These are phyloP conservation scores for Lynx canadensis DNA, from an alignment of 2,113 vertebrate species.

Conservation along the genomic window DNA sequence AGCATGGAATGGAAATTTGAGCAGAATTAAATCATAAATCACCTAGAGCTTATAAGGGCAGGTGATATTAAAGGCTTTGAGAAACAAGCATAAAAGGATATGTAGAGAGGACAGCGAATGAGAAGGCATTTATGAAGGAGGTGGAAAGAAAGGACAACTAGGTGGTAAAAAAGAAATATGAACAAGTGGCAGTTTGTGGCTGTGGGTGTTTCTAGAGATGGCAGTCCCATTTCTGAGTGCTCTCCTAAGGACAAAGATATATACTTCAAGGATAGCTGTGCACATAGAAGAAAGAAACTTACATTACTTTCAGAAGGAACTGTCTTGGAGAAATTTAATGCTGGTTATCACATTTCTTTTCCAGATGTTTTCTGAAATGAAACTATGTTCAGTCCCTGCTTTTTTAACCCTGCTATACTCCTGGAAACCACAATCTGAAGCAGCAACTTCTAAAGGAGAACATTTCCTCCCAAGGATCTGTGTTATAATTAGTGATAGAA, in stretches of 20 bases:
- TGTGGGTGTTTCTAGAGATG: not conserved
- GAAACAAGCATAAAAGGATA: slow-evolving; percentile 26
- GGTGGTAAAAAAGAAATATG: slow-evolving; percentile 50
- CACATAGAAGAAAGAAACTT: not conserved
- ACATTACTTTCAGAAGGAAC: not conserved
- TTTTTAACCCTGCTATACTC: not conserved
- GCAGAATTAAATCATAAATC: slow-evolving; percentile 62
- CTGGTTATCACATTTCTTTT: not conserved
- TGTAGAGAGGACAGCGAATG: not conserved
- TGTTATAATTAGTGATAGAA: not conserved
- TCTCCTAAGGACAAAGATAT: slow-evolving; percentile 22
- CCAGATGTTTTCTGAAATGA: slow-evolving; percentile 57
- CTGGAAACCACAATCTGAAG: not conserved
- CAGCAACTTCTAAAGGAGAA: not conserved
- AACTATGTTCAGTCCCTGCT: not conserved
- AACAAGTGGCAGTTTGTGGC: not conserved
- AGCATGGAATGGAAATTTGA: slow-evolving; percentile 55
- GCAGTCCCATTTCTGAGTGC: not conserved
- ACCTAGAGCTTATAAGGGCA: not conserved
- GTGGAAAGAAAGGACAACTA: not conserved
- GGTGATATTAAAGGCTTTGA: slow-evolving; percentile 12
- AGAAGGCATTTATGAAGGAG: slow-evolving; percentile 50
- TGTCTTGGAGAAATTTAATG: slow-evolving; percentile 23
- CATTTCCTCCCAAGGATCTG: not conserved
- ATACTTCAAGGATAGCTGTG: not conserved